Evolutionary conservation across 2,797 vertebrate species (phyloP).

Genomic region (Neoniphon sammara): DNA sequence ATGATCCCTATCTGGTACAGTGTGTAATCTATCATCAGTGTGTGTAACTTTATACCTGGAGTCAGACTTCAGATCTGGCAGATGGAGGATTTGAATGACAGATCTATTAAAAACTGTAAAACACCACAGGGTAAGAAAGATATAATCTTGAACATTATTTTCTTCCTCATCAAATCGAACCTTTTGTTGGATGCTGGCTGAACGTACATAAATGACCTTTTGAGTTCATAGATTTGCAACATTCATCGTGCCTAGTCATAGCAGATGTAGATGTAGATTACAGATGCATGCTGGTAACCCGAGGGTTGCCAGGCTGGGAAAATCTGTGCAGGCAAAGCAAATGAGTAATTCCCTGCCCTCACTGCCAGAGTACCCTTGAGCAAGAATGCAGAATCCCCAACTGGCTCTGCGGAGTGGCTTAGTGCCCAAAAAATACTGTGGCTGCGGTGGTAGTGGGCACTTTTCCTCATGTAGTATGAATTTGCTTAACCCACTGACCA

Average conservation of each 20-base stretch:
- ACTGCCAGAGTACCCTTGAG: neutral
- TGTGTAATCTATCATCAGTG: conserved; percentile 27
- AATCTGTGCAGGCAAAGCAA: neutral
- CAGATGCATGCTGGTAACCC: no score
- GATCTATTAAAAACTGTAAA: conserved; percentile 5
- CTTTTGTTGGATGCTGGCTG: neutral
- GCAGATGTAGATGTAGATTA: no score
- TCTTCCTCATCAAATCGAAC: conserved; percentile 1
- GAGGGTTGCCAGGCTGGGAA: neutral
- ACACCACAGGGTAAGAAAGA: neutral
- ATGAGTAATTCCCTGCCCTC: neutral
- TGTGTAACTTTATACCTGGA: conserved; percentile 19
- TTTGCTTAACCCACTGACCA: neutral
- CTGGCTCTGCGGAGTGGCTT: neutral
- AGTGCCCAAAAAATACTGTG: conserved; percentile 10
- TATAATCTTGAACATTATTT: neutral
- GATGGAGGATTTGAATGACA: conserved; percentile 21
- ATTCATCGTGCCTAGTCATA: no score
- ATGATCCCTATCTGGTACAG: conserved; percentile 41
- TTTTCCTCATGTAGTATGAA: neutral
- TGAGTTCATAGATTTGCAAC: neutral
- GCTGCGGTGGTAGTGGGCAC: neutral
- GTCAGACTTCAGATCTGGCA: conserved; percentile 17
- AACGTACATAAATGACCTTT: neutral
- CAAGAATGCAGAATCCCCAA: conserved; percentile 9